Evolutionary conservation across 2,113 vertebrate species (phyloP).

Genomic region (Lasiurus cinereus): DNA sequence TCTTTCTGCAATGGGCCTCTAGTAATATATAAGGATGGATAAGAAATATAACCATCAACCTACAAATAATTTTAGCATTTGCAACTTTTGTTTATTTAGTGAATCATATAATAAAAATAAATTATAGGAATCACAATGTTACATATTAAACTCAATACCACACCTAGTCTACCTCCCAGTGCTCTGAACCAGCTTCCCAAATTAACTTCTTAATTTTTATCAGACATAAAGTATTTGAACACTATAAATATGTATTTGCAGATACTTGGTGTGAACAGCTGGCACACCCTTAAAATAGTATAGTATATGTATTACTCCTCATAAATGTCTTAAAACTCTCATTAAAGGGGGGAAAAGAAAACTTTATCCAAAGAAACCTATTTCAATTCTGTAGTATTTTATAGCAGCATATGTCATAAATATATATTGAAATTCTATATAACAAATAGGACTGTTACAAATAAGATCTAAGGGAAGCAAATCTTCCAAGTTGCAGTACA

Average conservation of each 20-base stretch:
- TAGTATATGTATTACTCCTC: slow-evolving; percentile 39
- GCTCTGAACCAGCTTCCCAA: slow-evolving; percentile 32
- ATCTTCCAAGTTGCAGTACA: slow-evolving; percentile 74
- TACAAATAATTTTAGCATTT: not conserved
- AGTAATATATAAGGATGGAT: not conserved
- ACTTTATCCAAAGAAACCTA: slow-evolving; percentile 61
- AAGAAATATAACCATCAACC: not conserved
- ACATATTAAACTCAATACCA: slow-evolving; percentile 34
- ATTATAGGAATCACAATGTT: not conserved
- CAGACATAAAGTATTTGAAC: slow-evolving; percentile 62
- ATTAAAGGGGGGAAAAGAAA: slow-evolving; percentile 69
- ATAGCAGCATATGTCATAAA: slow-evolving; percentile 72
- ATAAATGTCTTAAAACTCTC: slow-evolving; percentile 54
- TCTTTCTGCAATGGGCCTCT: too few relatives aligned
- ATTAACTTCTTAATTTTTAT: slow-evolving; percentile 64
- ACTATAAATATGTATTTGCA: slow-evolving; percentile 62
- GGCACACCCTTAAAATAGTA: not conserved
- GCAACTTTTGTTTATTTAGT: not conserved
- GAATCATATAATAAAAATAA: not conserved
- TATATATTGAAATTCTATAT: slow-evolving; percentile 77
- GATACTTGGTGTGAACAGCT: slow-evolving; percentile 26
- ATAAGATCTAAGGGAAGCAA: slow-evolving; percentile 81
- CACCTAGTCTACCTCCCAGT: not conserved
- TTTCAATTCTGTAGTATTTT: slow-evolving; percentile 75
- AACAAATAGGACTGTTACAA: slow-evolving; percentile 81